A percentile compares a stretch with the other conserved stretches of the same genome.
These are phyloP conservation scores for Coenobita brevimanus DNA, from an alignment of 1,140 invertebrate genomes.

Conservation along the genomic window DNA sequence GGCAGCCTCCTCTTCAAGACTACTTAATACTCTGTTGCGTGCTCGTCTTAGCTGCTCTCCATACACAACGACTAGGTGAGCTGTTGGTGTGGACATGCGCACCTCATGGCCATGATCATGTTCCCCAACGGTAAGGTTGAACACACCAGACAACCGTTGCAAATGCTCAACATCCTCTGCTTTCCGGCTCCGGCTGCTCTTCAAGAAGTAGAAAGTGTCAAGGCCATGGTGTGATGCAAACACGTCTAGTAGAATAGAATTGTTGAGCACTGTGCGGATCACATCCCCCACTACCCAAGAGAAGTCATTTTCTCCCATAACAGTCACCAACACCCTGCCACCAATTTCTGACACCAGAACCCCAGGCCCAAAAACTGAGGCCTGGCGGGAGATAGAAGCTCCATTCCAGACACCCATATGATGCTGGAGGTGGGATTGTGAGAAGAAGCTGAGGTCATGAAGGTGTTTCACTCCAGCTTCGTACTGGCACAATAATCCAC, in stretches of 20 bases:
- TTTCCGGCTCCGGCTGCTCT: constrained; percentile 50
- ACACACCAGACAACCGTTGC: constrained; percentile 84
- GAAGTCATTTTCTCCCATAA: constrained; percentile 81
- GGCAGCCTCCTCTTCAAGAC: constrained; percentile 90
- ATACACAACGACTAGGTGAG: constrained; percentile 92
- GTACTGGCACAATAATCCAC: constrained; percentile 67
- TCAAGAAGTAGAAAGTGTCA: constrained; percentile 74
- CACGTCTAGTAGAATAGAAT: constrained; percentile 90
- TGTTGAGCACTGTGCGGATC: constrained; percentile 94
- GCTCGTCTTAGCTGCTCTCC: constrained; percentile 90
- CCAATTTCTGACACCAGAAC: constrained; percentile 64
- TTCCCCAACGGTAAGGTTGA: constrained; percentile 86
- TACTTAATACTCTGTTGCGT: constrained; percentile 81
- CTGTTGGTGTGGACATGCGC: constrained; percentile 88
- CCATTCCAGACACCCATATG: constrained; percentile 55
- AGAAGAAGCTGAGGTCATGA: constrained; percentile 69
- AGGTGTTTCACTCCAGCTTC: constrained; percentile 58
- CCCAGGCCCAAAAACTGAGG: constrained; percentile 81
- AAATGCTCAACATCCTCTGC: constrained; percentile 80
- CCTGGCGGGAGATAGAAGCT: constrained; percentile 75
- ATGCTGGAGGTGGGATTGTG: constrained; percentile 59
- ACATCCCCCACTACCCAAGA: constrained; percentile 92
- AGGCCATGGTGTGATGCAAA: constrained; percentile 83
- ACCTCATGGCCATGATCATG: constrained; percentile 79
- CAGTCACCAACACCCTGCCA: constrained; percentile 81